Conservation (phyloP, 2,113 vertebrate genomes). For the Pachypanchax playfairii region DNA sequence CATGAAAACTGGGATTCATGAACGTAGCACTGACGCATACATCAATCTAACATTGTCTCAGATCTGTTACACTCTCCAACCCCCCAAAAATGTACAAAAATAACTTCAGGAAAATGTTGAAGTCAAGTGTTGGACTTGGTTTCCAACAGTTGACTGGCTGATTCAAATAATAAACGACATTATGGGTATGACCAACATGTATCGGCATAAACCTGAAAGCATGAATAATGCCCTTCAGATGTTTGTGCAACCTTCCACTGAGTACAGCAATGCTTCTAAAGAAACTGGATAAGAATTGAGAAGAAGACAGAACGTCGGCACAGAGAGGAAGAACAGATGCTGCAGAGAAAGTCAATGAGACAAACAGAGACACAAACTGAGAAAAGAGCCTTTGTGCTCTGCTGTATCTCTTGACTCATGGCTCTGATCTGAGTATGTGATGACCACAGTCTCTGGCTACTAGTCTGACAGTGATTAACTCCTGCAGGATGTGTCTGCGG, state of each 20-base stretch:
- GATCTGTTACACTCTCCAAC: too few species aligned
- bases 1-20: too few species aligned
- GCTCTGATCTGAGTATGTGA: conserved; percentile 16
- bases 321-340: conserved; percentile 8
- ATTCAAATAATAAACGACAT: background rate
- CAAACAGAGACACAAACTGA: conserved; percentile 37
- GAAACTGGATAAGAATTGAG: background rate
- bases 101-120: background rate
- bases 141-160: background rate
- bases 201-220: background rate
- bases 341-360: conserved; percentile 17
- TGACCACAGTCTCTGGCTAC: conserved; percentile 31
- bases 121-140: background rate
- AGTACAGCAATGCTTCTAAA: conserved; percentile 2
- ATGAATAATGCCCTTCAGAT: conserved; percentile 20
- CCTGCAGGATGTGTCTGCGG: conserved; percentile 26
- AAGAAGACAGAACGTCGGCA: conserved; percentile 14
- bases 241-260: conserved; percentile 10
- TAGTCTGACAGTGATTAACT: conserved; percentile 32
- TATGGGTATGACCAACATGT: background rate
- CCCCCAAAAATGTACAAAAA: background rate
- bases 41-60: too few species aligned
- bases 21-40: too few species aligned
- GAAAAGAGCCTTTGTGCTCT: conserved; percentile 47
- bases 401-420: conserved; percentile 27